Evolutionary conservation across 2,113 vertebrate species (phyloP), one percentile per base, ranked within the genome.

Genomic region (Aspidoscelis tigris): DNA sequence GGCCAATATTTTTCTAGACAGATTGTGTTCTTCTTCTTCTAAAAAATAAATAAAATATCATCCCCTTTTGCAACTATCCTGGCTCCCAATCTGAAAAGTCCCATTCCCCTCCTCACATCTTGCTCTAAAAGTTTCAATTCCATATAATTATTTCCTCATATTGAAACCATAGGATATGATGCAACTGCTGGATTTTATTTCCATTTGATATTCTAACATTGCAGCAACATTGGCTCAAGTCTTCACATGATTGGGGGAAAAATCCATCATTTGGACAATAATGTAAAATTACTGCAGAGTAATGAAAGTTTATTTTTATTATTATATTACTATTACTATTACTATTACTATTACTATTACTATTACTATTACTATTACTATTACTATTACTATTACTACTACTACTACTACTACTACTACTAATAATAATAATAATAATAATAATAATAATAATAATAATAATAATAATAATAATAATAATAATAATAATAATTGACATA

Each of bases 161-260:
- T 18, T 73, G 41, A 64, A 85, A 79, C 41, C 55, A 73, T 73
- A 43, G 39, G 70, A 26, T 41, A 4, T 85, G 83, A 85, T 68
- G 77, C 69, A 80, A 85, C 26, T 26, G 58, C 33, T 85, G 83
- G 78, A 66, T 41, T 41, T 22, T 39, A 14, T 33, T 33, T 24
- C 8, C n/a, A 24, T 26, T 84, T 66, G 50, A 26, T 74, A 68
- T 65, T 85, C 77, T 85, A 80, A 7, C 66, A 80, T 85, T 85
- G 77, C 83, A 74, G 77, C 83, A 85, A 64, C 58, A 73, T 66
- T 79, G 20, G 70, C 21, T 61, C 69, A 50, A 43, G 4, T 20
- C n/a, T 43, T 80, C 83, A 80, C 58, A 85, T 85, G 83, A 74
- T 16, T 73, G 73, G 18, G 50, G 66, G 53, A 82, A 82, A 20